Base-by-base conservation (phyloP, 2,797 vertebrate species). In the Kryptopterus vitreolus region DNA sequence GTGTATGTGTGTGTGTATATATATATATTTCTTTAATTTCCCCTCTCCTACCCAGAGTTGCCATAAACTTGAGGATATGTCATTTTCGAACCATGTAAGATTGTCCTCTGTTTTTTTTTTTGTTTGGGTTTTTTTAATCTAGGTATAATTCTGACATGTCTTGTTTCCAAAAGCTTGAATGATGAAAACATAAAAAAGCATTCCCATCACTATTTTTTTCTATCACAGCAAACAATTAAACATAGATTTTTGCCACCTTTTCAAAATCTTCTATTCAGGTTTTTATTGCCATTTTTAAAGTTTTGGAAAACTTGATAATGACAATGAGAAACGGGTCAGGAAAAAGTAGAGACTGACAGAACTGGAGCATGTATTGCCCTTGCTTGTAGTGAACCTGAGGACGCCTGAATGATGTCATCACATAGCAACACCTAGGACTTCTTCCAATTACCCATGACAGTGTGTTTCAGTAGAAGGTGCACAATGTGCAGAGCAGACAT, bases 321-420 rank as follows among this genome's bases (percentile, higher is more conserved):
- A 29, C 7, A 22, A 53, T 55, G 35, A 58, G 22, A 35, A 12
- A 33, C 12, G 15, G 26, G 12, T 20, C 46, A 43, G 57, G 22
- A 9, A 61, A 43, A 46, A 50, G 33, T n/a, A 52, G 7, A 46
- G 33, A 9, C 29, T 46, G 63, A 74, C 12, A 63, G 48, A 62
- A 81, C 29, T 20, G 52, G 71, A 76, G 59, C 71, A 57, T 78
- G 53, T 68, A 74, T 81, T 46, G 75, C 29, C 0, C 61, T 29
- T 69, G 72, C 53, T 26, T 80, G 59, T 52, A 35, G 57, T 35
- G 26, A 52, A 53, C 65, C 58, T 59, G 68, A 53, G 61, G 78
- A 46, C 55, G 61, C 31, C 53, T 73, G 59, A 33, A 66, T 80
- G 66, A 77, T 48, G 74, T 48, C 78, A 72, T 80, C 16, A 22